Percentiles rank a stretch among this genome's conserved stretches.
These are phyloP conservation scores for Nixonia krombeini DNA, from an alignment of 1,140 invertebrate genomes.

Conservation along the genomic window DNA sequence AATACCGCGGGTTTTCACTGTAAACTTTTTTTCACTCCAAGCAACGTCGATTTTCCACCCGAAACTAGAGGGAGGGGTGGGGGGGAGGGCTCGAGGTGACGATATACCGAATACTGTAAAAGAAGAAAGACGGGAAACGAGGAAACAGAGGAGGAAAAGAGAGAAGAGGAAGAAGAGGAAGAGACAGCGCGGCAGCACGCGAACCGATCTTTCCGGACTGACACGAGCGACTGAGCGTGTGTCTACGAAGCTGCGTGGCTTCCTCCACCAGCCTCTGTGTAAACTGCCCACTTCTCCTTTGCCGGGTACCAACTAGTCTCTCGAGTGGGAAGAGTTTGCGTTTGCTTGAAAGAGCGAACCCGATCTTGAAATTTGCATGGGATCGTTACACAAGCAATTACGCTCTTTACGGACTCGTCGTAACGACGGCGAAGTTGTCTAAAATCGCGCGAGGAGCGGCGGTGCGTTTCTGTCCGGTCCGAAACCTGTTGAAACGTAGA, in stretches of 20 bases:
- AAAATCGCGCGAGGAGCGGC: background rate
- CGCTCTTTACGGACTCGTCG: too few species aligned
- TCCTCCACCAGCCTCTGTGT: conserved; percentile 55
- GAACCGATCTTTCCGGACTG: conserved; percentile 41
- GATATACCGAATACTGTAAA: too few species aligned
- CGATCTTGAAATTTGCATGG: conserved; percentile 40
- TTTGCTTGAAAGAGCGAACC: conserved; percentile 22
- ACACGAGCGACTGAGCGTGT: conserved; percentile 59
- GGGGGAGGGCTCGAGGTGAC: too few species aligned
- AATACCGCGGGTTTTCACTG: too few species aligned
- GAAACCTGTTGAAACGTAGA: too few species aligned
- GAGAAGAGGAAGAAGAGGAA: conserved; percentile 26
- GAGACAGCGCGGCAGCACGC: conserved; percentile 8
- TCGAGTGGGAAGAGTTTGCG: conserved; percentile 44
- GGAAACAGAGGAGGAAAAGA: conserved; percentile 2
- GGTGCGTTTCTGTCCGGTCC: too few species aligned
- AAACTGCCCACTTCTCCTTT: conserved; percentile 48
- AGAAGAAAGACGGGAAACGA: conserved; percentile 11
- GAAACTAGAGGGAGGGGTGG: conserved; percentile 23
- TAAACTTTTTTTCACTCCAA: too few species aligned
- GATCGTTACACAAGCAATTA: conserved; percentile 6
- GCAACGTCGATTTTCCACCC: too few species aligned
- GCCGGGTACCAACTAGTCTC: conserved; percentile 27
- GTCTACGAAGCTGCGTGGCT: conserved; percentile 61
- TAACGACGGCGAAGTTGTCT: too few species aligned